A percentile compares a stretch with the other conserved stretches of the same genome.
Evolutionary conservation across 2,113 vertebrate genomes (phyloP).

Genomic region (Carassius auratus): DNA sequence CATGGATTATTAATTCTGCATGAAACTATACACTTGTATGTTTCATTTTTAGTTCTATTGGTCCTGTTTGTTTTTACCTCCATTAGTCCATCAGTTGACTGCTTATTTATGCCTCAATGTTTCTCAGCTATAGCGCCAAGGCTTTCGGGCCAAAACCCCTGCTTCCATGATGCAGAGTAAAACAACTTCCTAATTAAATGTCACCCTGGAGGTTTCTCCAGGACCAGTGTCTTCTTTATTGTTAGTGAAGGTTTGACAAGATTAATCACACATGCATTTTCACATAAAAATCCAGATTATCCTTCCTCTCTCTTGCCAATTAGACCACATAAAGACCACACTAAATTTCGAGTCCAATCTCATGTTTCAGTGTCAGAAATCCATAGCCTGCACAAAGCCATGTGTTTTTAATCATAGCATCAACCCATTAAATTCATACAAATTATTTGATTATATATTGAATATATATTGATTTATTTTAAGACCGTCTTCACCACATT

Average conservation of each 20-base stretch:
- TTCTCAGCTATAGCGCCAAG: slow-evolving; percentile 38
- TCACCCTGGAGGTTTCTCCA: slow-evolving; percentile 22
- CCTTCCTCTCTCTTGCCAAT: background rate
- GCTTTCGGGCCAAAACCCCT: slow-evolving; percentile 27
- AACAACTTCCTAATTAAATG: slow-evolving; percentile 52
- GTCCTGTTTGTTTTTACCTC: background rate
- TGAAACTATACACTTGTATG: background rate
- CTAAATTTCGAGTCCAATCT: background rate
- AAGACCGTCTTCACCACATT: no score
- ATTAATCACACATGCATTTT: background rate
- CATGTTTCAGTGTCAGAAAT: background rate
- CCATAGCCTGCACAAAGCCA: background rate
- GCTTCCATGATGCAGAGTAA: slow-evolving; percentile 47
- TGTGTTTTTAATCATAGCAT: background rate
- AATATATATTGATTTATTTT: no score
- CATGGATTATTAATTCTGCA: background rate
- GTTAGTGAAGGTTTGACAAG: background rate
- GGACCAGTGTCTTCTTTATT: slow-evolving; percentile 28
- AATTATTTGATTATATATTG: no score
- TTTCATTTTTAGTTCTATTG: slow-evolving; percentile 10
- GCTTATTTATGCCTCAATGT: slow-evolving; percentile 34
- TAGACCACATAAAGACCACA: background rate
- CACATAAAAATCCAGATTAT: background rate
- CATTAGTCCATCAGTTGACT: background rate
- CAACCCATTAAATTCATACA: background rate